Percentiles rank a stretch among this genome's conserved stretches.
Conservation (phyloP, 2,113 vertebrate genomes). For the Microcebus jonahi region DNA sequence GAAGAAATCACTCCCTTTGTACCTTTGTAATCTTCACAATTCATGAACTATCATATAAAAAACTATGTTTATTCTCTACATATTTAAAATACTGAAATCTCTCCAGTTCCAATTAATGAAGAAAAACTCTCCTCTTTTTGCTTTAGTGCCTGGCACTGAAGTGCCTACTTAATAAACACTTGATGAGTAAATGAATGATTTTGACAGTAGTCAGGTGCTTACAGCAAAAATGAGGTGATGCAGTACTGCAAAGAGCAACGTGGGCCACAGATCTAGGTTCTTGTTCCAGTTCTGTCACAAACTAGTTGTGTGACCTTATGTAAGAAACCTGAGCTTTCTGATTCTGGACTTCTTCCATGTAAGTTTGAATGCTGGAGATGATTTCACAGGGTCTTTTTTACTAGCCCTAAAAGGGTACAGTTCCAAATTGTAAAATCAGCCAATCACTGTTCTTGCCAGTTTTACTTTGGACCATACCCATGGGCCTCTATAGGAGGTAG, state of each 20-base stretch:
- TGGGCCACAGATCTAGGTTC: neutral
- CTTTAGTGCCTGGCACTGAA: neutral
- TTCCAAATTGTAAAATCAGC: neutral
- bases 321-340: neutral
- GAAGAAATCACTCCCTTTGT: neutral
- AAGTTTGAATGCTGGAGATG: neutral
- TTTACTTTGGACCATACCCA: neutral
- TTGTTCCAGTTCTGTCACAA: neutral
- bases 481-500: neutral
- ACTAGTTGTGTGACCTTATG: neutral
- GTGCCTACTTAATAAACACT: neutral
- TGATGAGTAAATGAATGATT: constrained; percentile 1
- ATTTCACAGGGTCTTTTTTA: neutral
- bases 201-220: neutral
- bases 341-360: neutral
- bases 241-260: neutral
- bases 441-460: neutral
- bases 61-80: neutral
- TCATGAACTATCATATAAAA: neutral
- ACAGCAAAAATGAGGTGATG: neutral
- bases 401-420: neutral
- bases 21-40: neutral
- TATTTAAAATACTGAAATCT: constrained; percentile 23
- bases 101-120: constrained; percentile 4
- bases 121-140: constrained; percentile 17